These are phyloP conservation scores for Scolanthus callimorphus DNA, from an alignment of 92 coral and sea anemone species.

Conservation along the genomic window DNA sequence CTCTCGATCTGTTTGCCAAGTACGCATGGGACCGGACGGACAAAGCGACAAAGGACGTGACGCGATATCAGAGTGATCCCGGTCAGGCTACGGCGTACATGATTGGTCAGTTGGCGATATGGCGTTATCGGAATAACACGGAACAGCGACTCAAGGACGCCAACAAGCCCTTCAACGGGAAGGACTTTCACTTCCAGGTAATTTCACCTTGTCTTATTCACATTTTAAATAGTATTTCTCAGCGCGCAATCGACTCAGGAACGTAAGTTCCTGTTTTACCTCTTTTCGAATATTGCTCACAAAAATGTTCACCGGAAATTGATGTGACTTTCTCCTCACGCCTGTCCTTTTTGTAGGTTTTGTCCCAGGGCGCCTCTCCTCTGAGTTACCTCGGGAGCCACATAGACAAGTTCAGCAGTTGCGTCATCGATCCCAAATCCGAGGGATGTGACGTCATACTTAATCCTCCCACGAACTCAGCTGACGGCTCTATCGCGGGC, in stretches of 20 bases:
- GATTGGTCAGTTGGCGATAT: constrained; percentile 93
- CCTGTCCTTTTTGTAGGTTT: constrained; percentile 47
- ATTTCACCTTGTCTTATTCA: too few species aligned
- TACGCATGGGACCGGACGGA: constrained; percentile 97
- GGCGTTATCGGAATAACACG: constrained; percentile 85
- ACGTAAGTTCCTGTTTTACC: too few species aligned
- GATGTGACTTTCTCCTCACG: too few species aligned
- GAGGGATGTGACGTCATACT: constrained; percentile 62
- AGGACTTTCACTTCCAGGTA: constrained; percentile 95
- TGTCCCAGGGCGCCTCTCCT: constrained; percentile 90
- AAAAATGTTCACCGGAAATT: too few species aligned
- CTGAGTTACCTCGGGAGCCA: constrained; percentile 80
- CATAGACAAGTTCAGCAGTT: constrained; percentile 59
- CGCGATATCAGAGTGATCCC: constrained; percentile 87
- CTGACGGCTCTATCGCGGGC: too few species aligned
- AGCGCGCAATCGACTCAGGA: too few species aligned
- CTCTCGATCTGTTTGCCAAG: constrained; percentile 69
- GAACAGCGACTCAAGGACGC: constrained; percentile 44
- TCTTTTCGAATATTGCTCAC: too few species aligned
- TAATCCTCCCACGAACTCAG: constrained; percentile 3
- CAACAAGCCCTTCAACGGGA: constrained; percentile 57
- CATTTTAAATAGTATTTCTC: too few species aligned
- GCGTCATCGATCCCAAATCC: constrained; percentile 43
- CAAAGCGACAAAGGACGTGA: constrained; percentile 95
- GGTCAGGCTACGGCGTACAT: constrained; percentile 99